Percentiles rank a stretch among this genome's conserved stretches.
These are phyloP conservation scores for Dolichallabes microphthalmus DNA, from an alignment of 2,113 vertebrate genomes.

Conservation along the genomic window DNA sequence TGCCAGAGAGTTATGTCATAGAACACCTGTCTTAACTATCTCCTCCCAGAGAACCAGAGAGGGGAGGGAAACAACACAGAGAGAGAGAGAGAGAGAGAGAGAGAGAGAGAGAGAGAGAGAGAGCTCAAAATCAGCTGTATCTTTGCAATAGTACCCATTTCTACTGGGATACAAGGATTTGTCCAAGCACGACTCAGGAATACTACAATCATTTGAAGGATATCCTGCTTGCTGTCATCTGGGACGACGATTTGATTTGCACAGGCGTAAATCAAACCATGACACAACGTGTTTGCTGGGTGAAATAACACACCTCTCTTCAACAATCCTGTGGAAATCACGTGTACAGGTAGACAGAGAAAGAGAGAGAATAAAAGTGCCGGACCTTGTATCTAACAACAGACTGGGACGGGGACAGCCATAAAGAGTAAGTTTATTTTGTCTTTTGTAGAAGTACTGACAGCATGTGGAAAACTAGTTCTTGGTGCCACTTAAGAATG, in stretches of 20 bases:
- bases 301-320: constrained; percentile 42
- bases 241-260: not conserved
- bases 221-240: constrained; percentile 9
- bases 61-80: not conserved
- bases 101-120: constrained; percentile 35
- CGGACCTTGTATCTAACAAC: not conserved
- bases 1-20: constrained; percentile 27
- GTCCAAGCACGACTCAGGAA: constrained; percentile 13
- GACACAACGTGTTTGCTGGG: not conserved
- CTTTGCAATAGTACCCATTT: constrained; percentile 14
- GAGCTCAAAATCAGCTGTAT: constrained; percentile 31
- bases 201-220: not conserved
- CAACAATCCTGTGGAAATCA: constrained; percentile 27
- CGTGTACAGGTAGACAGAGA: constrained; percentile 1
- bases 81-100: not conserved
- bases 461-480: not conserved
- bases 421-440: constrained; percentile 37
- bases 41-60: constrained; percentile 35
- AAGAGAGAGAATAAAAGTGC: not conserved
- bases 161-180: constrained; percentile 20
- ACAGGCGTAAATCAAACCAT: constrained; percentile 11
- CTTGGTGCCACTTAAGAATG: not conserved
- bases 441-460: no score
- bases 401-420: not conserved
- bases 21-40: constrained; percentile 31